A percentile compares a stretch with the other conserved stretches of the same genome.
These are phyloP conservation scores for Ptychoptera albimana DNA, from an alignment of 2,888 invertebrate genomes.

Conservation along the genomic window DNA sequence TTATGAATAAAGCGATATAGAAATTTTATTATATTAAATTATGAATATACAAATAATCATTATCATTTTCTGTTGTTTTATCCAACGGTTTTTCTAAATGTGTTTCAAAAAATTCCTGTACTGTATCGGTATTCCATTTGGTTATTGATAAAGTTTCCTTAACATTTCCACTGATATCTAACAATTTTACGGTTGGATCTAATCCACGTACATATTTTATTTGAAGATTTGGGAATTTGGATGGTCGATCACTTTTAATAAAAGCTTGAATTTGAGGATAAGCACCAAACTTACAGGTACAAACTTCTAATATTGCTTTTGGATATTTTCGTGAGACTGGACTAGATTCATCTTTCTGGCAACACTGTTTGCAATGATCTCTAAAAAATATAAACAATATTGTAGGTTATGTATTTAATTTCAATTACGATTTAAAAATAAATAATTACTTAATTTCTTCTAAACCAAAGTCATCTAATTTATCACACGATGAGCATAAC, in stretches of 20 bases:
- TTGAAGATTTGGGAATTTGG: constrained; percentile 78
- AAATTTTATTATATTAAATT: constrained; percentile 25
- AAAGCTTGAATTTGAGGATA: constrained; percentile 98
- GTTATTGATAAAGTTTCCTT: constrained; percentile 87
- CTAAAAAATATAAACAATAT: background rate
- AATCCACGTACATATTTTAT: constrained; percentile 87
- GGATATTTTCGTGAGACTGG: constrained; percentile 64
- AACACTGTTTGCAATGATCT: constrained; percentile 56
- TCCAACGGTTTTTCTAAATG: constrained; percentile 44
- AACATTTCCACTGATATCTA: constrained; percentile 69
- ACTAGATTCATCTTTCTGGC: constrained; percentile 54
- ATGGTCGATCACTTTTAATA: constrained; percentile 81
- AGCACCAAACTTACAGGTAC: constrained; percentile 94
- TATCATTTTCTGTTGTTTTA: constrained; percentile 31
- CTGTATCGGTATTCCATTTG: constrained; percentile 97
- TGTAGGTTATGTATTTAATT: too few species aligned
- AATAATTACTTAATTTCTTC: constrained; percentile 21
- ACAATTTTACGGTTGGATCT: constrained; percentile 84
- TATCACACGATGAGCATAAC: constrained; percentile 77
- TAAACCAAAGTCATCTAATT: constrained; percentile 47
- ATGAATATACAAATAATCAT: constrained; percentile 45
- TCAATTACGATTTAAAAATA: too few species aligned
- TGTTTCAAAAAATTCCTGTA: constrained; percentile 88
- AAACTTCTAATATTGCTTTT: constrained; percentile 85
- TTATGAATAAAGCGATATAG: constrained; percentile 11